Evolutionary conservation across 2,113 vertebrate genomes (phyloP), one percentile per base, ranked within the genome.

Genomic region (Dendropsophus ebraccatus): DNA sequence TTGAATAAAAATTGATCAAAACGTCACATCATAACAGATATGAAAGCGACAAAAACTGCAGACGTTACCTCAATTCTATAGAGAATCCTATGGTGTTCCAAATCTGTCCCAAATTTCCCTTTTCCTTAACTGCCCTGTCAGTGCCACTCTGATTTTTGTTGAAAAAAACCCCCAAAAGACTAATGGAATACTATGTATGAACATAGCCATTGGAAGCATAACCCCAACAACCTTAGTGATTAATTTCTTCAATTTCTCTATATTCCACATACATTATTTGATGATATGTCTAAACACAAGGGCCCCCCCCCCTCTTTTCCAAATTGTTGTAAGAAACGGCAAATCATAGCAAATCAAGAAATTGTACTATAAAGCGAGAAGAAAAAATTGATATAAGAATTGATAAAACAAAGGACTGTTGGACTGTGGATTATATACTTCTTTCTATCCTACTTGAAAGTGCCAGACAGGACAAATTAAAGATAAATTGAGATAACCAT

Each of bases 401-500:
- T 81, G 69, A 85, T 85, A 85, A 88, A 60, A 73, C 78, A 54
- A 75, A 69, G 35, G 32, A 75, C 25, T 37, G 81, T 76, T 85
- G 70, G 54, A 74, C 77, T 85, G 77, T 9, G 37, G 56, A 81
- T 80, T 69, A 65, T 88, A 84, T 58, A 84, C 70, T 62, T 32
- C 82, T 62, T 41, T 73, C 32, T 73, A 72, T 45, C 62, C 45
- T n/a, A 54, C 49, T 45, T 32, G 52, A 76, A 75, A 62, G 83
- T 84, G 72, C 41, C 52, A 84, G 83, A 60, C 56, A 76, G 52
- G 83, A 50, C 54, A 84, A 84, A 84, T 84, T 84, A 84, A 84
- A 76, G 83, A 84, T 74, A 84, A 75, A 84, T 76, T 76, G 83
- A 84, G 41, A 84, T 76, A 84, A 84, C 83, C 82, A 76, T 84